phyloP scores from a whole-genome alignment of 2,888 invertebrate genomes.

The Stenchaetothrips biformis region DNA sequence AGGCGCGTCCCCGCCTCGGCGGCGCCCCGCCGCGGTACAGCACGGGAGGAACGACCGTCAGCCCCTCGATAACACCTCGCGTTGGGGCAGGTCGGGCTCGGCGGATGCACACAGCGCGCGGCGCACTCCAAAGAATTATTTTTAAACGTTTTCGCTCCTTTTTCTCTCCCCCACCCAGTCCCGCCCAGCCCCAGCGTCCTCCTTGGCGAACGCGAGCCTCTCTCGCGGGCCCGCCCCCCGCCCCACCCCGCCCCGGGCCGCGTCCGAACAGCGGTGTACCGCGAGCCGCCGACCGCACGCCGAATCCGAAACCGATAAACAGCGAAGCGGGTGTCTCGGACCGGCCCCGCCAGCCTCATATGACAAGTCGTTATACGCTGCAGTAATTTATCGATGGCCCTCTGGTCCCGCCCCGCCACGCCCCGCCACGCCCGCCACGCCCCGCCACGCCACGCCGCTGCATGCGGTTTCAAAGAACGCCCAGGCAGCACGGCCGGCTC shows the following conservation, averaged over 20 bases:
- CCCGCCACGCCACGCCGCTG: background rate
- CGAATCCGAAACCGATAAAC: no score
- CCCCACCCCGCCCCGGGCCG: conserved; percentile 36
- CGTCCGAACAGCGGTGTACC: conserved; percentile 31
- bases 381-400: conserved; percentile 22
- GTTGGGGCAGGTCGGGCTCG: conserved; percentile 12
- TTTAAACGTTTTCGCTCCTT: conserved; percentile 24
- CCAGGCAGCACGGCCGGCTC: background rate
- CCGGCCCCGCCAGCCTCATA: background rate
- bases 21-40: background rate
- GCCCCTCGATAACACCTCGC: conserved; percentile 1
- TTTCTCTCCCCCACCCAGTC: conserved; percentile 34
- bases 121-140: conserved; percentile 13
- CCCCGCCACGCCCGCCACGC: no score
- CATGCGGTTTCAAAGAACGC: background rate
- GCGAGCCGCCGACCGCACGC: background rate
- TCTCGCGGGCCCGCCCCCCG: conserved; percentile 27
- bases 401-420: no score
- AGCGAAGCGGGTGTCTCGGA: no score
- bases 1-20: background rate
- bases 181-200: conserved; percentile 35
- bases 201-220: conserved; percentile 31
- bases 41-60: background rate
- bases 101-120: conserved; percentile 17
- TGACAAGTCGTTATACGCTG: conserved; percentile 21